Evolutionary conservation across 2,113 vertebrate species (phyloP), one percentile per base, ranked within the genome.

Genomic region (Entosphenus tridentatus): DNA sequence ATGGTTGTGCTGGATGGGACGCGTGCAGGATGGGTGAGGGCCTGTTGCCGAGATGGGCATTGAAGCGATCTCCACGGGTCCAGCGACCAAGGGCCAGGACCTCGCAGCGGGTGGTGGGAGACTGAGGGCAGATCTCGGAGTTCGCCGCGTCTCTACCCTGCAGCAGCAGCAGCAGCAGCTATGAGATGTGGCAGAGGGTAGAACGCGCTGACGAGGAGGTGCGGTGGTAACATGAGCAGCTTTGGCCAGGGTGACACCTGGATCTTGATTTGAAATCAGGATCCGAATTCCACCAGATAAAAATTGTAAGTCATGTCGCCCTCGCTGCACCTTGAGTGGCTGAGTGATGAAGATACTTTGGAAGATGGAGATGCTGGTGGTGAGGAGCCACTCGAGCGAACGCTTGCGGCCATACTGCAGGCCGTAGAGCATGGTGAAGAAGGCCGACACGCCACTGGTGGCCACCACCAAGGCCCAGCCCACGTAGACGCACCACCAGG

Each of bases 341-440:
- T 86, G 83, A 71, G 85, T 74, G 70, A 86, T 78, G 67, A 86
- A 85, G 75, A 86, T 85, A 74, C 83, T 86, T 73, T 86, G 79
- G 73, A 86, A 81, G n/a, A 86, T 80, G 4, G 83, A 85, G 18
- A 85, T 72, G 3, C 76, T 78, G 73, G 84, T 77, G 70, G 84
- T 83, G 72, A 85, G 76, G 57, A 83, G 79, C 83, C 84, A 86
- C 71, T 80, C 77, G 72, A 77, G 80, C 72, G 84, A 83, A 55
- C 79, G 80, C 11, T 78, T 75, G 70, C 21, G 82, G 56, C 84
- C 84, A 1, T 86, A 86, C 11, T 74, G 21, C 56, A 86, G 81
- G 57, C 84, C 82, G 0, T 85, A 85, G 68, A 86, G 55, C 73
- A 86, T 76, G 16, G 84, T 85, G 73, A 85, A 85, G 76, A 76